These are phyloP conservation scores for Heterodera schachtii DNA, from an alignment of 1,140 invertebrate genomes.

Conservation along the genomic window DNA sequence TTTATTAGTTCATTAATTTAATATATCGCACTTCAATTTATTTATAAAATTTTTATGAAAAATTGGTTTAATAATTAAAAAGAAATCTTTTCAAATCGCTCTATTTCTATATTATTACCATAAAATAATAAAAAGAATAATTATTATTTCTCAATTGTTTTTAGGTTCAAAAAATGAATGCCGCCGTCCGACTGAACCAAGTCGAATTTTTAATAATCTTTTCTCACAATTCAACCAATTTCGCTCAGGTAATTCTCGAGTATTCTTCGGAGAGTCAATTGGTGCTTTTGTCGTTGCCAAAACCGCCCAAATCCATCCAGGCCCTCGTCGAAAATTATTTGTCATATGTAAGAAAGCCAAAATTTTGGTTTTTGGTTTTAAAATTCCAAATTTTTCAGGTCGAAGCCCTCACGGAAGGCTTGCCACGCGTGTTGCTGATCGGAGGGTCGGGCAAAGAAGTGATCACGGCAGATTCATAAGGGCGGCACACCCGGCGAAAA, in stretches of 20 bases:
- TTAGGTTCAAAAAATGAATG: constrained; percentile 81
- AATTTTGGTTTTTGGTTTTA: background rate
- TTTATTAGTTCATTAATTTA: no score
- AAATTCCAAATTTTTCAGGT: constrained; percentile 66
- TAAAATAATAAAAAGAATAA: background rate
- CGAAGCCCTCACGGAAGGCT: constrained; percentile 93
- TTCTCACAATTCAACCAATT: background rate
- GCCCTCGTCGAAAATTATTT: constrained; percentile 76
- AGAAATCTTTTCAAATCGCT: background rate
- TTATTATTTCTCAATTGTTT: constrained; percentile 29
- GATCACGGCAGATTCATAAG: constrained; percentile 95
- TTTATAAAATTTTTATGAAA: background rate
- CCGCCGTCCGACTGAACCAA: constrained; percentile 95
- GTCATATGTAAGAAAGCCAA: constrained; percentile 76
- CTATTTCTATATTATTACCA: constrained; percentile 4
- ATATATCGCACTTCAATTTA: no score
- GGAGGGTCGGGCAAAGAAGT: constrained; percentile 95
- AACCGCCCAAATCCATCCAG: constrained; percentile 77
- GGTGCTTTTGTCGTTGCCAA: constrained; percentile 94
- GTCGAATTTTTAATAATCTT: background rate
- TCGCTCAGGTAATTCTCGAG: constrained; percentile 79
- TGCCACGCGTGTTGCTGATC: constrained; percentile 95
- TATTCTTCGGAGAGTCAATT: constrained; percentile 95
- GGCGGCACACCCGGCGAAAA: background rate
- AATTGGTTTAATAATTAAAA: constrained; percentile 21